phyloP scores from a whole-genome alignment of 1,140 invertebrate genomes.

The Euura lappo region DNA sequence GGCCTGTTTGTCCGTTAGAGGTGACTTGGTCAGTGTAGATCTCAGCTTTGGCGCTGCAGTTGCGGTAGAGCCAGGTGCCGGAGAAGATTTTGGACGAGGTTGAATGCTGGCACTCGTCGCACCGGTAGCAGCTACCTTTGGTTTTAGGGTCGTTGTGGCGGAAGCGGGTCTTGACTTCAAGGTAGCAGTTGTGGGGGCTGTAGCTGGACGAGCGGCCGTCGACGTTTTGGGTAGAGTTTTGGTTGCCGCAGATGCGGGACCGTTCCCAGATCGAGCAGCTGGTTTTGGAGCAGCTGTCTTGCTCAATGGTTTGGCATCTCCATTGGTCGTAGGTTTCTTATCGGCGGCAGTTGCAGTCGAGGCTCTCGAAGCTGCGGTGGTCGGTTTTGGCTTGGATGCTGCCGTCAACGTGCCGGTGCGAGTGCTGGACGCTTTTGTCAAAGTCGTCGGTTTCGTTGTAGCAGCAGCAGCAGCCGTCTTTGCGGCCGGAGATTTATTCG shows the following conservation, averaged over 20 bases:
- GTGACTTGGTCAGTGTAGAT: constrained; percentile 36
- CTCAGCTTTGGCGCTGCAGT: constrained; percentile 28
- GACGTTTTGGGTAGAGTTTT: constrained; percentile 40
- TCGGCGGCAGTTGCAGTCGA: constrained; percentile 32
- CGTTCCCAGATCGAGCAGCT: constrained; percentile 22
- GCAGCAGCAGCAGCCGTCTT: constrained; percentile 25
- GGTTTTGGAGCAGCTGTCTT: constrained; percentile 37
- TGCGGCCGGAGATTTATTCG: constrained; percentile 25
- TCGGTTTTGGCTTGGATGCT: constrained; percentile 44
- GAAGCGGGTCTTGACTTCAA: constrained; percentile 33
- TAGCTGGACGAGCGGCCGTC: constrained; percentile 12
- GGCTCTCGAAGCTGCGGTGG: constrained; percentile 16
- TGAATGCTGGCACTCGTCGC: constrained; percentile 23
- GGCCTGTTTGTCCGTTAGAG: constrained; percentile 63
- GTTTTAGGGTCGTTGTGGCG: not conserved
- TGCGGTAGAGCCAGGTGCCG: constrained; percentile 13
- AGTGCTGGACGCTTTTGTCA: constrained; percentile 15
- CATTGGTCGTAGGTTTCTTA: constrained; percentile 61
- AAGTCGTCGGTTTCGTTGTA: constrained; percentile 27
- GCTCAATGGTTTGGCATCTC: constrained; percentile 56
- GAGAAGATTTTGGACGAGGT: constrained; percentile 41
- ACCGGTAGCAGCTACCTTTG: constrained; percentile 16
- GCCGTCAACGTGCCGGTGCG: constrained; percentile 20
- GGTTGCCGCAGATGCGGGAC: not conserved
- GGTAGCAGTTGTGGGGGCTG: constrained; percentile 6